Base-by-base conservation (phyloP, 2,797 vertebrate species). In the Anolis apletophallus region DNA sequence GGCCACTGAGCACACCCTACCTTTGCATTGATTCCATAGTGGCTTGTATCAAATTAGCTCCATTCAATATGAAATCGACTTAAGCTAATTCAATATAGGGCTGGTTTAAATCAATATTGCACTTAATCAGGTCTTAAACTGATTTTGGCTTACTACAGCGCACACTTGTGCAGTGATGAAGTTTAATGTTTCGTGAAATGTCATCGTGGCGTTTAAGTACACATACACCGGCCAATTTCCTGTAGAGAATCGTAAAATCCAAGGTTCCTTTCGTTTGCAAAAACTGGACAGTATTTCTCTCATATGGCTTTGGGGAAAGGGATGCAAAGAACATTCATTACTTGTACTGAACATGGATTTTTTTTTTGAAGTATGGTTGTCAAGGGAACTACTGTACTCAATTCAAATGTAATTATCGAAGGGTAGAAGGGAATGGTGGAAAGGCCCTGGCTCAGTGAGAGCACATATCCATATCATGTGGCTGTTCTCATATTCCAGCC, bases 61-160 rank as follows among this genome's bases (percentile, higher is more conserved):
- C 8, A 59, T 83, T 89, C 68, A 59, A 67, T 82, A 83, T 67
- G 21, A 79, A 83, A 83, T 86, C 14, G 52, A 68, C 46, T 88
- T 83, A 64, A 50, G 26, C 80, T 83, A 79, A 88, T 82, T 89
- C 52, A 86, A 79, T 86, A 72, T 10, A 79, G 74, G 69, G 57
- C 61, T 75, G 77, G 82, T 54, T 80, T 69, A 75, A 84, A 80
- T 85, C 87, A 80, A 84, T 84, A 52, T 16, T 80, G 80, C 73
- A 85, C 12, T 81, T 74, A 52, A 83, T 57, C 80, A 75, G 80
- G 80, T 36, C n/a, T 76, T 36, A 81, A 59, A 7, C 32, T 88
- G 81, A 79, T 73, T 83, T 87, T 59, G 50, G 64, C 55, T 83
- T 73, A 40, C 55, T 83, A 32, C 23, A 52, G 26, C 34, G 23